Evolutionary conservation across 1,140 invertebrate species (phyloP), one percentile per base, ranked within the genome.

Genomic region (Drosophila ficusphila): DNA sequence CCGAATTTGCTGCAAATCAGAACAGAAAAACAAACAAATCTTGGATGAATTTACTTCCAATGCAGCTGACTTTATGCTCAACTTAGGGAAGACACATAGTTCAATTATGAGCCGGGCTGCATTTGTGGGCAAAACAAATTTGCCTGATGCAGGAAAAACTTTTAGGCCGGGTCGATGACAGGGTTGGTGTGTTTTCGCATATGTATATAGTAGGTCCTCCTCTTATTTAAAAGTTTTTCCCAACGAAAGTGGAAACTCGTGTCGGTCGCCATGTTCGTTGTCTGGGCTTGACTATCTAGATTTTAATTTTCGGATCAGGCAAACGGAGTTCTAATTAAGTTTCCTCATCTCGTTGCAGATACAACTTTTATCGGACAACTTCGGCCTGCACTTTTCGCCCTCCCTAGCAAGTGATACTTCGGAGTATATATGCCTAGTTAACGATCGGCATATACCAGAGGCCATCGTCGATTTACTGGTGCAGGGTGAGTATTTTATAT

Each of bases 351-450:
- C 54, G 31, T 86, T 85, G n/a, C 69, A 91, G 90, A 91, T 95
- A 47, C 93, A 93, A 38, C 92, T 95, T 56, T 86, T 93, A 44
- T 90, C 92, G 42, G 93, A 94, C 73, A 94, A 94, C 72, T 95
- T 94, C 83, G 93, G 93, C 5, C 91, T 96, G 34, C 92, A 93
- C 49, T 94, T 95, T 78, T 92, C 93, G 69, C 94, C 94, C 14
- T 94, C 94, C 0, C 88, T 92, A 29, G 93, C 94, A 6, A 91
- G 92, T 16, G 95, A 95, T 88, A 94, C 92, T 33, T 94, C 94
- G 9, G 93, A 94, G 62, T 95, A 95, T 79, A 92, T 93, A 23
- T 95, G 95, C 74, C 91, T 95, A 31, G 94, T 95, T 60, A 96
- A 96, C 90, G 94, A 93, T 82, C 92, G 94, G 14, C 93, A 94